phyloP scores from a whole-genome alignment of 2,797 vertebrate genomes.

The Molossus alvarezi region DNA sequence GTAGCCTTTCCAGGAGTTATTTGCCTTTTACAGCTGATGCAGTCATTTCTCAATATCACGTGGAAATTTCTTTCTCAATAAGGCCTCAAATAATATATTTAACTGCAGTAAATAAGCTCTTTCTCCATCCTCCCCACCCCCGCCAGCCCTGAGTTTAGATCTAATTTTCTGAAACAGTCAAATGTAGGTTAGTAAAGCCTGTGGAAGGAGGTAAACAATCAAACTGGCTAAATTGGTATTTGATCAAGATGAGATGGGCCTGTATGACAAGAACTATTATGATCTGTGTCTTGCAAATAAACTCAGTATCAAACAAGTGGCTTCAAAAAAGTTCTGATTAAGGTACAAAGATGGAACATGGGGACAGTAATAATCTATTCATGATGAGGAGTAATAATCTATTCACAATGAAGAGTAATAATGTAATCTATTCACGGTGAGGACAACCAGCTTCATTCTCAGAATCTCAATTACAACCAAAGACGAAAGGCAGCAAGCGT shows the following conservation, averaged over 20 bases:
- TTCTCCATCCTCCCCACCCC: background rate
- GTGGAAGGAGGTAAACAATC: slow-evolving; percentile 23
- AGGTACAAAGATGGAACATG: background rate
- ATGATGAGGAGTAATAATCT: background rate
- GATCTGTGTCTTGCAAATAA: slow-evolving; percentile 32
- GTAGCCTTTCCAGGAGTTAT: background rate
- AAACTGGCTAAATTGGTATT: slow-evolving; percentile 19
- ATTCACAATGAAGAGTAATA: background rate
- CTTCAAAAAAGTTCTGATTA: background rate
- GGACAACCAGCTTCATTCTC: background rate
- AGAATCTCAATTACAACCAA: background rate
- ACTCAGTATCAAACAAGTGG: slow-evolving; percentile 46
- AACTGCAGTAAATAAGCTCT: background rate
- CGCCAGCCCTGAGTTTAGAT: background rate
- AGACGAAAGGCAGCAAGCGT: background rate
- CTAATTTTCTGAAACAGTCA: slow-evolving; percentile 50
- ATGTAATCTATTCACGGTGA: background rate
- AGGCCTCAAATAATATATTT: background rate
- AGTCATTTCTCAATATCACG: background rate
- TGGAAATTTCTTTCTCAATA: slow-evolving; percentile 28
- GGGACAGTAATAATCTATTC: background rate
- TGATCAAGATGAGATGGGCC: slow-evolving; percentile 11
- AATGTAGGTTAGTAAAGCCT: background rate
- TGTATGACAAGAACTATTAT: slow-evolving; percentile 27
- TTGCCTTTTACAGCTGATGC: background rate